Evolutionary conservation across 2,888 invertebrate species (phyloP), one percentile per base, ranked within the genome.

Genomic region (Polydrusus pterygomalis): DNA sequence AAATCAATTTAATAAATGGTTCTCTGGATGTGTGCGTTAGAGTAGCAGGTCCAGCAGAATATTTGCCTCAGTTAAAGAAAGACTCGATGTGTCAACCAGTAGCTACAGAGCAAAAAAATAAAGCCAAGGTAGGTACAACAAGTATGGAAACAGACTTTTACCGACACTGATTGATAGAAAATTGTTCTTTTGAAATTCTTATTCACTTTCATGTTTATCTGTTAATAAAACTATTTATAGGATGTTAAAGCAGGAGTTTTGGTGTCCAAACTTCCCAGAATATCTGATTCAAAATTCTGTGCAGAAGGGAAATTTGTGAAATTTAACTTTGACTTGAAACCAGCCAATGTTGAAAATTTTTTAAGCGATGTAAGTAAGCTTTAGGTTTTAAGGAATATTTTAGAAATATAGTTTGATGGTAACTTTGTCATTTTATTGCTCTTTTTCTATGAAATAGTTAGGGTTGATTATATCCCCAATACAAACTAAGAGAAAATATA

Each of bases 321-420:
- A 47, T 3, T 77, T 13, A 9, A 34, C 9, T 77, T 77, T 72
- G 51, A 69, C 38, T n/a, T 63, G 34, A 15, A 60, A 49, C 3
- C 18, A 30, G 45, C 47, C 6, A 49, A 64, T 43, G 49, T 75
- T 56, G n/a, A 34, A 11, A 75, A 77, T 18, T 77, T 68, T 45
- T 47, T 77, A 15, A 75, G 68, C 58, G 77, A 77, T 69, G 77
- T 77, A 74, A 73, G 70, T 69, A 60, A 5, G 17, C 25, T 47
- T 47, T 15, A 17, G 25, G 20, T 8, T 25, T 25, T 25, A 25
- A 5, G 25, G 25, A 3, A 25, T 25, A 25, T 25, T 3, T 25
- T 25, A 25, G 1, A 25, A 25, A 5, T 25, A n/a, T 25, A 25
- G 25, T 25, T 25, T 25, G 25, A 3, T 25, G 1, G 1, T 25